Evolutionary conservation across 92 coral and sea anemone species (phyloP).

Genomic region (Bergia sp.): DNA sequence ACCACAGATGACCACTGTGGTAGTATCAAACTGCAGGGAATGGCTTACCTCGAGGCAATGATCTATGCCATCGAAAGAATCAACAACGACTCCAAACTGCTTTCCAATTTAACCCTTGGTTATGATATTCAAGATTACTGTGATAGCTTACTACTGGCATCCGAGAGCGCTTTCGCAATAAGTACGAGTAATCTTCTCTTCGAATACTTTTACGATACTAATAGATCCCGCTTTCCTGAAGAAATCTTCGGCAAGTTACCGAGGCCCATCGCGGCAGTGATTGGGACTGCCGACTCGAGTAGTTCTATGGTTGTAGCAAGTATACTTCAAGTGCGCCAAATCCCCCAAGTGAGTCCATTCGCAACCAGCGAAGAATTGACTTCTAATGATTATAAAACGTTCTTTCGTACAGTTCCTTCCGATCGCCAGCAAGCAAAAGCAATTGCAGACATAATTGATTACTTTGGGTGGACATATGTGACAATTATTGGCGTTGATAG

Average conservation of each 20-base stretch:
- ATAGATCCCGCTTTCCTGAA: conserved; percentile 36
- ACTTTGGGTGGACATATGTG: conserved; percentile 89
- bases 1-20: conserved; percentile 66
- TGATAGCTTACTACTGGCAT: conserved; percentile 61
- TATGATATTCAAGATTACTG: conserved; percentile 76
- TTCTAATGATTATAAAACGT: conserved; percentile 63
- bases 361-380: conserved; percentile 87
- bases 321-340: conserved; percentile 69
- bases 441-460: conserved; percentile 75
- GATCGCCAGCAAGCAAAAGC: conserved; percentile 84
- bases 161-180: conserved; percentile 66
- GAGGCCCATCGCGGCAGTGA: conserved; percentile 67
- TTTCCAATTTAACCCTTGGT: conserved; percentile 75
- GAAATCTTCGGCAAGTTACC: conserved; percentile 32
- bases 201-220: conserved; percentile 26
- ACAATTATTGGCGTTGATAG: conserved; percentile 72
- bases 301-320: conserved; percentile 78
- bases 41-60: conserved; percentile 79
- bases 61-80: conserved; percentile 71
- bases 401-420: conserved; percentile 87
- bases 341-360: conserved; percentile 80
- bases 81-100: conserved; percentile 60
- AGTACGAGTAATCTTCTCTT: conserved; percentile 50
- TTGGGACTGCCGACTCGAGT: conserved; percentile 72
- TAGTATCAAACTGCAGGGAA: conserved; percentile 60